Conservation (phyloP, 1,140 invertebrate genomes). For the Neodiprion lecontei region DNA sequence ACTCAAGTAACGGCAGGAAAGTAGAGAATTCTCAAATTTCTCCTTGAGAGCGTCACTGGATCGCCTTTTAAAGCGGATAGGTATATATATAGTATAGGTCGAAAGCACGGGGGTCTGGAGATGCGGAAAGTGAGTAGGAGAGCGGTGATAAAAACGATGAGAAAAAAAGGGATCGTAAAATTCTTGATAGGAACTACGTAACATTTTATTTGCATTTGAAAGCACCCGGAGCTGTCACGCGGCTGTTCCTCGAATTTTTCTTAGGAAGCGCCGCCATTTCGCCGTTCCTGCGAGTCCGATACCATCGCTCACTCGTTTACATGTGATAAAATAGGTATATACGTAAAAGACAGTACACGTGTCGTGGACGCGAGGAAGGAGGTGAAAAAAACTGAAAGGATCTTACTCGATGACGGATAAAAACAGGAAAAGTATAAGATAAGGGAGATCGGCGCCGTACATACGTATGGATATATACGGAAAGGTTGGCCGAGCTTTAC, state of each 20-base stretch:
- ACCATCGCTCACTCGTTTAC: no score
- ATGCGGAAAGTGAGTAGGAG: no score
- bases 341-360: no score
- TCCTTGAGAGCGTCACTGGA: no score
- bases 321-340: no score
- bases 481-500: not conserved
- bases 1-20: no score
- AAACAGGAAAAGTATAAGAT: not conserved
- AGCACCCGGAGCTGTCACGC: not conserved
- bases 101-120: no score
- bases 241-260: not conserved
- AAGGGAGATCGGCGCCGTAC: no score
- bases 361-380: not conserved
- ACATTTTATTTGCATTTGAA: slow-evolving; percentile 8
- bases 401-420: not conserved
- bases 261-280: not conserved
- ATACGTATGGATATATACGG: not conserved
- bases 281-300: no score
- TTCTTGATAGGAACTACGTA: not conserved
- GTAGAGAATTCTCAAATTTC: no score
- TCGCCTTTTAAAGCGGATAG: no score
- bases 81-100: no score
- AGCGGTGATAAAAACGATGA: not conserved
- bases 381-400: not conserved
- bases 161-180: not conserved